phyloP scores from a whole-genome alignment of 2,797 vertebrate genomes.

The Botia kubotai region DNA sequence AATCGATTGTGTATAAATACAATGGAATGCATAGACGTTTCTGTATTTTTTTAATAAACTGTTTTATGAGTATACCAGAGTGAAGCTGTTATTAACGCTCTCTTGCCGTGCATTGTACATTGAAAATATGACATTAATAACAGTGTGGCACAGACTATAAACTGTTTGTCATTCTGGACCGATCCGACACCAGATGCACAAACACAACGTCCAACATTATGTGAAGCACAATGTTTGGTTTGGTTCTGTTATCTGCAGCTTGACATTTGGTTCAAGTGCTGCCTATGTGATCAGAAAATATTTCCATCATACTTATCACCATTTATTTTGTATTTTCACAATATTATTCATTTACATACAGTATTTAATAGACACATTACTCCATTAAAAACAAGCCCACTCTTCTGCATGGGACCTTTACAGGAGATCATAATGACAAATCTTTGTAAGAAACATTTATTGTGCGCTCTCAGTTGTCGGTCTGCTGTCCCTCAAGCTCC shows the following conservation, averaged over 20 bases:
- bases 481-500: neutral
- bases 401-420: neutral
- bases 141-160: neutral
- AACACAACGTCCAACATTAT: neutral
- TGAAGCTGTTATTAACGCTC: constrained; percentile 5
- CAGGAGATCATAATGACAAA: neutral
- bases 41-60: constrained; percentile 93
- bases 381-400: neutral
- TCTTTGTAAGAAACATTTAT: neutral
- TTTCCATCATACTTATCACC: too few relatives aligned
- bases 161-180: neutral
- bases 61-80: constrained; percentile 75
- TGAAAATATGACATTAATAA: neutral
- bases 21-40: constrained; percentile 83
- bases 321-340: neutral
- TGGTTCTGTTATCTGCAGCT: neutral
- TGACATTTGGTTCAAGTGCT: neutral
- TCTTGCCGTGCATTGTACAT: neutral
- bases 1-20: constrained; percentile 61
- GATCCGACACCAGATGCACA: neutral
- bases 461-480: neutral
- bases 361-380: neutral
- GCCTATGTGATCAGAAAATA: neutral
- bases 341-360: neutral
- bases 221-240: neutral